phyloP scores from a whole-genome alignment of 1,140 invertebrate genomes.

The Drosophila athabasca region DNA sequence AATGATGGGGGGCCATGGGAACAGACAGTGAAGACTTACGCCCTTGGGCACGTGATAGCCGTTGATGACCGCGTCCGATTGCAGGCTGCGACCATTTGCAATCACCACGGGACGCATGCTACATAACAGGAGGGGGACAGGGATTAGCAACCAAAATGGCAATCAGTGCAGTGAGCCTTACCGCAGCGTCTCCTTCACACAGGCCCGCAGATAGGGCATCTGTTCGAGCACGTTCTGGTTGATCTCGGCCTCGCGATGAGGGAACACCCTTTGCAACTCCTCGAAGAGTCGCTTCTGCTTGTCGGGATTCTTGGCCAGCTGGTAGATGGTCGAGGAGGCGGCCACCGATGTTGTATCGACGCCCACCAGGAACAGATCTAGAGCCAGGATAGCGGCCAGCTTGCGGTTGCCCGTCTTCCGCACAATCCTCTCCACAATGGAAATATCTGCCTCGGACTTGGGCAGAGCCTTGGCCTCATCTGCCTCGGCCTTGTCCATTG shows the following conservation, averaged over 20 bases:
- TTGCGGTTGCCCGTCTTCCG: conserved; percentile 87
- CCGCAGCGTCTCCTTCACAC: conserved; percentile 95
- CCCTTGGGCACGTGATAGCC: conserved; percentile 95
- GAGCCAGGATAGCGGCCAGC: conserved; percentile 89
- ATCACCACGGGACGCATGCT: conserved; percentile 95
- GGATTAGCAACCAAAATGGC: background rate
- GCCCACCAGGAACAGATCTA: conserved; percentile 94
- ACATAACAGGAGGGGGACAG: conserved; percentile 4
- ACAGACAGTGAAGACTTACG: conserved; percentile 85
- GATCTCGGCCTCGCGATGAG: conserved; percentile 85
- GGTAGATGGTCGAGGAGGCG: conserved; percentile 91
- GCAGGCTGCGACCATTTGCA: conserved; percentile 92
- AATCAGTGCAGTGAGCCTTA: conserved; percentile 70
- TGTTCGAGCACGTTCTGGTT: conserved; percentile 88
- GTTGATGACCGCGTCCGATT: conserved; percentile 90
- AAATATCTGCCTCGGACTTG: conserved; percentile 84
- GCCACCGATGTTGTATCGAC: conserved; percentile 94
- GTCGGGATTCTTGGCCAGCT: conserved; percentile 89
- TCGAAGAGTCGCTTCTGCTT: conserved; percentile 89
- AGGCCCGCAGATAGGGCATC: conserved; percentile 92
- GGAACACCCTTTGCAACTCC: conserved; percentile 88
- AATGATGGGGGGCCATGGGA: background rate
- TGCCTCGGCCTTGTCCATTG: conserved; percentile 84
- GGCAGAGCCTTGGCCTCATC: conserved; percentile 52
- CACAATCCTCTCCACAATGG: conserved; percentile 87